These are phyloP conservation scores for Penaeus monodon DNA, from an alignment of 2,888 invertebrate species.

Conservation along the genomic window DNA sequence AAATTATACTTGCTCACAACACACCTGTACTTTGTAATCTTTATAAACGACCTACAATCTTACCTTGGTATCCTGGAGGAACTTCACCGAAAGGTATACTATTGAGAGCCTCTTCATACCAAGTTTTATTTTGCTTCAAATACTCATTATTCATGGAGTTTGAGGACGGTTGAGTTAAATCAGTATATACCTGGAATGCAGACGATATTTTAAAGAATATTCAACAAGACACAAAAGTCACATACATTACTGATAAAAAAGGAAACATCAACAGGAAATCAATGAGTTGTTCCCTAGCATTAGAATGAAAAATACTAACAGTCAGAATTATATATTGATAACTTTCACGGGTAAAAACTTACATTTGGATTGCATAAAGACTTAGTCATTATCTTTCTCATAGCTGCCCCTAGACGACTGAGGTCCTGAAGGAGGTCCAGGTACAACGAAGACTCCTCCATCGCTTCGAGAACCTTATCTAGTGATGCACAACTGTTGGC, in stretches of 20 bases:
- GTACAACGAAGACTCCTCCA: constrained; percentile 88
- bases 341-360: constrained; percentile 55
- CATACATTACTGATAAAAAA: too few species aligned
- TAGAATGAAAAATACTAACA: too few species aligned
- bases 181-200: constrained; percentile 78
- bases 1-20: too few species aligned
- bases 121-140: constrained; percentile 81
- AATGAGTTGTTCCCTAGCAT: too few species aligned
- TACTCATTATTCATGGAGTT: constrained; percentile 80
- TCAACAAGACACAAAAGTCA: too few species aligned
- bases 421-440: constrained; percentile 92
- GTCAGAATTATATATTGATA: too few species aligned
- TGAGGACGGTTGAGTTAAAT: constrained; percentile 71
- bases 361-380: constrained; percentile 89
- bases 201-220: not conserved
- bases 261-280: too few species aligned
- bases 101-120: constrained; percentile 86
- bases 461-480: constrained; percentile 76
- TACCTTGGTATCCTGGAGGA: constrained; percentile 80
- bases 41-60: not conserved
- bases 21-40: too few species aligned
- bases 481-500: constrained; percentile 71
- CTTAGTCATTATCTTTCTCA: constrained; percentile 92
- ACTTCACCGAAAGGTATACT: constrained; percentile 83
- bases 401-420: constrained; percentile 96